Base-by-base conservation (phyloP, 2,113 vertebrate genomes). In the Austrofundulus limnaeus region DNA sequence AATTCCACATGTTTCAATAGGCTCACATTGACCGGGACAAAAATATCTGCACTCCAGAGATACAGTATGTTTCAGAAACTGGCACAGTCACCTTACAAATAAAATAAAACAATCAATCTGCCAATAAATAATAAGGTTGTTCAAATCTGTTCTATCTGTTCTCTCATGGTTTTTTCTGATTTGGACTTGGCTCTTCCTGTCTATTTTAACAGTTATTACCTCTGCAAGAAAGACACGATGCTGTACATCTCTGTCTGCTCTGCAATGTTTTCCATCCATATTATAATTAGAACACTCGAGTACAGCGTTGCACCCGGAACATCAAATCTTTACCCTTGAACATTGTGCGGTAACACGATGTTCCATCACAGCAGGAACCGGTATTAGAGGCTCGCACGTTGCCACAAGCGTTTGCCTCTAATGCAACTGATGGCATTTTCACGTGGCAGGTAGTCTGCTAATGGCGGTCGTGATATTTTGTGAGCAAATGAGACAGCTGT, bases 361-460 rank as follows among this genome's bases (percentile, higher is more conserved):
- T 61, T 77, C 63, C 49, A 48, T 60, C 59, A 49, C 53, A 39
- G 21, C 63, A 66, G 78, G 66, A 69, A 66, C 58, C 4, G 0
- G 43, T 42, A 72, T 78, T 60, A 78, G 50, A 69, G 38, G 61
- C 61, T 34, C 37, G 39, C 59, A 55, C 11, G 51, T 54, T 66
- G 61, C 65, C 19, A 43, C 15, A 14, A 70, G 38, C 9, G 6
- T 11, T 13, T 2, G 0, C 24, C 11, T 70, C 74, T 21, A 43
- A 58, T 72, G 31, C 48, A 49, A 46, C 75, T 84, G 75, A 81
- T 86, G 72, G 57, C 56, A 71, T 81, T 77, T 76, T 58, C 72
- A 77, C 39, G 5, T 80, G 75, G 66, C 54, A 84, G 68, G 34
- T 73, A 65, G 38, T 69, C 68, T 37, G 13, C 65, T 86, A 72